A percentile compares a stretch with the other conserved stretches of the same genome.
Evolutionary conservation across 2,888 invertebrate species (phyloP).

Genomic region (Hymenopus coronatus): DNA sequence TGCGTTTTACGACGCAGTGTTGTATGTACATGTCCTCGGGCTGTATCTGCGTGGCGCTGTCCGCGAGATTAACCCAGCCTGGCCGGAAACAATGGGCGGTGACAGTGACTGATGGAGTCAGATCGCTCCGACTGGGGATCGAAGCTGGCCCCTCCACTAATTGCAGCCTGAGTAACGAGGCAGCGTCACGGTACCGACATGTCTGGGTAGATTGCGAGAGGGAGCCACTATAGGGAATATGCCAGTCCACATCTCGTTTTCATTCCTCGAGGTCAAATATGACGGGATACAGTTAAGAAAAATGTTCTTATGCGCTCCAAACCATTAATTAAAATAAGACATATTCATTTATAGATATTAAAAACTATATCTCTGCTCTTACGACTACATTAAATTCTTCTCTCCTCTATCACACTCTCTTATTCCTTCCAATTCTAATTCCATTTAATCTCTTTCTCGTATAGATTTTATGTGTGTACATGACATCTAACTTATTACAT

Average conservation of each 20-base stretch:
- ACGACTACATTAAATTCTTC: no score
- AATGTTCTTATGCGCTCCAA: no score
- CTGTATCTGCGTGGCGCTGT: not conserved
- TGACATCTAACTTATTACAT: no score
- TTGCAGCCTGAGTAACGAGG: not conserved
- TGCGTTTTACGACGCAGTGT: no score
- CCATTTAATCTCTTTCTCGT: no score
- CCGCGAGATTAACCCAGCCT: conserved; percentile 1
- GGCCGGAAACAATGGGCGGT: conserved; percentile 1
- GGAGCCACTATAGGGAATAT: not conserved
- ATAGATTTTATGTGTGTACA: no score
- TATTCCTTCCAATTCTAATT: no score
- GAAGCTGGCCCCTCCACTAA: not conserved
- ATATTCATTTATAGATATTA: no score
- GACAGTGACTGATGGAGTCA: conserved; percentile 9
- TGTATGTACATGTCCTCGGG: not conserved
- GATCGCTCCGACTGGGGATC: not conserved
- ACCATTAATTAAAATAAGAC: no score
- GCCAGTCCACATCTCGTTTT: not conserved
- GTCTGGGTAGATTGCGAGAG: not conserved
- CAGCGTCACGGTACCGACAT: not conserved
- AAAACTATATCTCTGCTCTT: no score
- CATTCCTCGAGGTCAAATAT: not conserved
- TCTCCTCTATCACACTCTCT: no score
- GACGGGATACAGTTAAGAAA: no score